Percentiles rank a stretch among this genome's conserved stretches.
These are phyloP conservation scores for Epicampocera succincta DNA, from an alignment of 2,888 invertebrate species.

Conservation along the genomic window DNA sequence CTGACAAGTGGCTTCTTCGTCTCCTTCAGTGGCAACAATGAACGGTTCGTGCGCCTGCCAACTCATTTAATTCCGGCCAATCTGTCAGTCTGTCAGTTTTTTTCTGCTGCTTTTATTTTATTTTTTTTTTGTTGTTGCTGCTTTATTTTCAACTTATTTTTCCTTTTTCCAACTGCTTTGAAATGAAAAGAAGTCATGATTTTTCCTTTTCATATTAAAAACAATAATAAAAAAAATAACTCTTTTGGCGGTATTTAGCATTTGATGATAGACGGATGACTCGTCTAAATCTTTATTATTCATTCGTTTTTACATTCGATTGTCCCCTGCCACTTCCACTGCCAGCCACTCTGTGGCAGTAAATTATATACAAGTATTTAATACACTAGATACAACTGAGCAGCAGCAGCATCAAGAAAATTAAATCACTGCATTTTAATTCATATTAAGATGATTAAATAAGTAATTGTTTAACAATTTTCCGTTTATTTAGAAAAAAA, in stretches of 20 bases:
- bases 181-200: constrained; percentile 45
- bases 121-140: constrained; percentile 70
- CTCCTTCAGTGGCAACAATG: constrained; percentile 32
- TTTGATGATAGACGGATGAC: constrained; percentile 80
- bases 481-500: constrained; percentile 44
- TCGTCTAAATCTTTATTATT: constrained; percentile 60
- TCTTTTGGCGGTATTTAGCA: constrained; percentile 76
- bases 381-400: constrained; percentile 17
- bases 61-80: constrained; percentile 76
- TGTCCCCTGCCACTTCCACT: not conserved
- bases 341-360: not conserved
- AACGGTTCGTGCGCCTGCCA: constrained; percentile 60
- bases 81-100: constrained; percentile 79
- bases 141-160: not conserved
- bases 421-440: constrained; percentile 63
- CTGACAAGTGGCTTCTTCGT: constrained; percentile 38
- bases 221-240: constrained; percentile 51
- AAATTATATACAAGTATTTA: not conserved
- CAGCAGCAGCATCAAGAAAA: constrained; percentile 24
- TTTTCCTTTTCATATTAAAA: constrained; percentile 29
- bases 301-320: constrained; percentile 6
- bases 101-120: constrained; percentile 3
- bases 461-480: constrained; percentile 67
- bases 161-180: constrained; percentile 26
- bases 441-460: constrained; percentile 67